Conservation (phyloP, 2,113 vertebrate species). For the Sinocyclocheilus rhinocerous region DNA sequence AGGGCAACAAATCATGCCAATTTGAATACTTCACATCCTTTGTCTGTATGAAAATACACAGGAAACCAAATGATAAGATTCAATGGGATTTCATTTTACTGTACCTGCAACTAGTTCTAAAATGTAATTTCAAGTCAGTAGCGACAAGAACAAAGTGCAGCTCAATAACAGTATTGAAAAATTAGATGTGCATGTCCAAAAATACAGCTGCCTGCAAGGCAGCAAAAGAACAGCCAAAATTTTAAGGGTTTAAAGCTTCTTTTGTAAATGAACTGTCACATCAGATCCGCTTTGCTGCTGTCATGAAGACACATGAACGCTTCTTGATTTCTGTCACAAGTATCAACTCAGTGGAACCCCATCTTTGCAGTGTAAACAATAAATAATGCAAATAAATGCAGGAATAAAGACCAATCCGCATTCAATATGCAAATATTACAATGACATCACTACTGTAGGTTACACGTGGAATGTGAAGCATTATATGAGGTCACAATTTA, state of each 20-base stretch:
- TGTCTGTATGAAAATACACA: constrained; percentile 63
- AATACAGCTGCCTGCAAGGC: too few species aligned
- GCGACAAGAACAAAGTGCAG: neutral
- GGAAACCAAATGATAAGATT: constrained; percentile 54
- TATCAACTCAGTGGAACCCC: neutral
- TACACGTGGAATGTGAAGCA: neutral
- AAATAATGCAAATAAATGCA: neutral
- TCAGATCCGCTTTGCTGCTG: neutral
- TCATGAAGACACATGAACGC: neutral
- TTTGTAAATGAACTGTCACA: neutral
- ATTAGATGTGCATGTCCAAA: neutral
- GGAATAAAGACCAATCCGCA: too few species aligned
- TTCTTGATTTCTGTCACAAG: neutral
- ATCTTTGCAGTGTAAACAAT: neutral
- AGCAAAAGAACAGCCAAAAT: neutral
- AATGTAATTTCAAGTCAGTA: neutral
- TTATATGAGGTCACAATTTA: neutral
- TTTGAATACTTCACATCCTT: constrained; percentile 64
- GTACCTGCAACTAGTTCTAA: constrained; percentile 7
- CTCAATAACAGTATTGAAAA: neutral
- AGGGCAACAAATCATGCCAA: constrained; percentile 71
- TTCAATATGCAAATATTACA: neutral
- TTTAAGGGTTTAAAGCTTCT: neutral
- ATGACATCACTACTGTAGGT: neutral
- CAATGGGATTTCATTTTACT: constrained; percentile 40